Conservation (phyloP, 2,888 invertebrate genomes). For the Digitonthophagus gazella region DNA sequence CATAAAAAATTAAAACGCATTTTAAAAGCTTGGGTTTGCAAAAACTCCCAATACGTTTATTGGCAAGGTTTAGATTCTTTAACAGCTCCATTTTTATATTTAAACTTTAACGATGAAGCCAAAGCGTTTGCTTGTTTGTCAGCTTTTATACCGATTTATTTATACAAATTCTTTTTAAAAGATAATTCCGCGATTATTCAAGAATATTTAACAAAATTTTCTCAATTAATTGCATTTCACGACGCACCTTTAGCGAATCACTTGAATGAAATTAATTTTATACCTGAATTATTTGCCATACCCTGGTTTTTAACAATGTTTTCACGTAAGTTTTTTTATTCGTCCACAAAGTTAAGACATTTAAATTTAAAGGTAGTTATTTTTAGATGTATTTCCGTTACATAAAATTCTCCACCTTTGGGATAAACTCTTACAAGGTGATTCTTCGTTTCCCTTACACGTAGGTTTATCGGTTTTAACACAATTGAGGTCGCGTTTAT, state of each 20-base stretch:
- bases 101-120: constrained; percentile 97
- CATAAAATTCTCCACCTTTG: constrained; percentile 97
- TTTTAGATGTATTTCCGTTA: constrained; percentile 94
- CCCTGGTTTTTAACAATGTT: constrained; percentile 99
- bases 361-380: not conserved
- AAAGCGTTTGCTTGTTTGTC: constrained; percentile 94
- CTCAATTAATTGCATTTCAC: constrained; percentile 92
- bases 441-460: constrained; percentile 89
- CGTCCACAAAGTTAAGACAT: not conserved
- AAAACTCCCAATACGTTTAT: constrained; percentile 94
- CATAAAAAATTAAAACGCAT: constrained; percentile 89
- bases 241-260: constrained; percentile 92
- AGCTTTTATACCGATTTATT: constrained; percentile 92
- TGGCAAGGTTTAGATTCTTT: constrained; percentile 99
- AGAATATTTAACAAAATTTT: constrained; percentile 96
- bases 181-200: constrained; percentile 97
- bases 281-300: constrained; percentile 96
- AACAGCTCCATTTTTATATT: constrained; percentile 93
- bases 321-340: constrained; percentile 74
- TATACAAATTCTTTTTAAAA: constrained; percentile 94
- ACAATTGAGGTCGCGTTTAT: constrained; percentile 79
- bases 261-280: constrained; percentile 88
- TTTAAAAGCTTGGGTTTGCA: constrained; percentile 94
- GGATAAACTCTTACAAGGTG: constrained; percentile 93
- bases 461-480: constrained; percentile 91